These are phyloP conservation scores for Zele albiditarsus DNA, from an alignment of 2,888 invertebrate genomes.

Conservation along the genomic window DNA sequence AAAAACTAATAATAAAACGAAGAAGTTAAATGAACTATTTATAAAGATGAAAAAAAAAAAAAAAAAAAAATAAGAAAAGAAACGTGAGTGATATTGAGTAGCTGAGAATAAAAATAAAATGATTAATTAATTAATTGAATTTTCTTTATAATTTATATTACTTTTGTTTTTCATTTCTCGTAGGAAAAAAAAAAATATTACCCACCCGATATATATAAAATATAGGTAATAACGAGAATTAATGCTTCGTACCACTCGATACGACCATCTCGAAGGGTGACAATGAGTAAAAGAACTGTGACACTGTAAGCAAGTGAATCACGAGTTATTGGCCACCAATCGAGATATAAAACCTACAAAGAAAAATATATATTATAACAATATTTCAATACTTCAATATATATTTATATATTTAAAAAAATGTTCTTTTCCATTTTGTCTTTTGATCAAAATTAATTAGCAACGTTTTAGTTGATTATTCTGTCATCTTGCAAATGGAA, in stretches of 20 bases:
- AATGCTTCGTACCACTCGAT: constrained; percentile 86
- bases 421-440: background rate
- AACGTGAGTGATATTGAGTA: background rate
- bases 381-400: constrained; percentile 8
- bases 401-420: background rate
- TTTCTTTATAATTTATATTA: background rate
- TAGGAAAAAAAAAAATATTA: constrained; percentile 59
- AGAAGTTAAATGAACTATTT: background rate
- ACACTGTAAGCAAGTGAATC: constrained; percentile 84
- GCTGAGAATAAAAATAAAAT: constrained; percentile 1
- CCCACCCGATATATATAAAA: constrained; percentile 81
- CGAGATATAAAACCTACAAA: constrained; percentile 78
- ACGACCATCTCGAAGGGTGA: constrained; percentile 80
- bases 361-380: constrained; percentile 30
- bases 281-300: constrained; percentile 81
- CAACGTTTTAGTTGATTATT: background rate
- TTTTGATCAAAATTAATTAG: background rate
- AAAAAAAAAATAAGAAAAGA: background rate
- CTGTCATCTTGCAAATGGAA: background rate
- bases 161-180: background rate
- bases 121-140: constrained; percentile 22
- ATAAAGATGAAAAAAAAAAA: background rate
- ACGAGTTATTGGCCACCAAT: constrained; percentile 86
- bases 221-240: constrained; percentile 81
- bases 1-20: background rate